Conservation (phyloP, 2,888 invertebrate species). For the Thymelicus lineola region DNA sequence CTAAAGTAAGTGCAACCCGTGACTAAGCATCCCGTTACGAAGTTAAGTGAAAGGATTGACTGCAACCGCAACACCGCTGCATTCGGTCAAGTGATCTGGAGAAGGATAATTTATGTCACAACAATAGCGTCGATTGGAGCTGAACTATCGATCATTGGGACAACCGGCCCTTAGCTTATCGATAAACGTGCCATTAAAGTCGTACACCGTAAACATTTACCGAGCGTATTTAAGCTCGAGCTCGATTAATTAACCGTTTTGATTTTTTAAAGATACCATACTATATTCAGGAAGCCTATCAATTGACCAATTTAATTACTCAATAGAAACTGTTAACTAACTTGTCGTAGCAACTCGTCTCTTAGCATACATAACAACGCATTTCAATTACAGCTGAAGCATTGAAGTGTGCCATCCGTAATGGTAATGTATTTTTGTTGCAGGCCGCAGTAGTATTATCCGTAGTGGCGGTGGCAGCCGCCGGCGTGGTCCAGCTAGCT, state of each 20-base stretch:
- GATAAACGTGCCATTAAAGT: too few relatives aligned
- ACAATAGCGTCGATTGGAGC: neutral
- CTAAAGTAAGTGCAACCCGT: slow-evolving; percentile 76
- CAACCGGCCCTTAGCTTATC: slow-evolving; percentile 10
- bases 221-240: too few relatives aligned
- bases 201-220: too few relatives aligned
- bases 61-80: slow-evolving; percentile 34
- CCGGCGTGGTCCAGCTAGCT: slow-evolving; percentile 67
- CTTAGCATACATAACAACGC: too few relatives aligned
- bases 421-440: slow-evolving; percentile 26
- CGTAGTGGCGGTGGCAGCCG: slow-evolving; percentile 73
- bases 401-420: too few relatives aligned
- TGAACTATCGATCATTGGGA: slow-evolving; percentile 12
- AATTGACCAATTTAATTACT: too few relatives aligned
- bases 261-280: too few relatives aligned
- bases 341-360: too few relatives aligned
- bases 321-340: too few relatives aligned
- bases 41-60: slow-evolving; percentile 67
- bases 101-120: slow-evolving; percentile 29
- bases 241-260: too few relatives aligned
- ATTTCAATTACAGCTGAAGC: too few relatives aligned
- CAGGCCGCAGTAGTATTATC: slow-evolving; percentile 75
- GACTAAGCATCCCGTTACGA: slow-evolving; percentile 45
- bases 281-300: too few relatives aligned
- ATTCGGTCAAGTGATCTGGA: slow-evolving; percentile 42